A percentile compares a stretch with the other conserved stretches of the same genome.
These are phyloP conservation scores for Cremastinae sp. DNA, from an alignment of 2,888 invertebrate genomes.

Conservation along the genomic window DNA sequence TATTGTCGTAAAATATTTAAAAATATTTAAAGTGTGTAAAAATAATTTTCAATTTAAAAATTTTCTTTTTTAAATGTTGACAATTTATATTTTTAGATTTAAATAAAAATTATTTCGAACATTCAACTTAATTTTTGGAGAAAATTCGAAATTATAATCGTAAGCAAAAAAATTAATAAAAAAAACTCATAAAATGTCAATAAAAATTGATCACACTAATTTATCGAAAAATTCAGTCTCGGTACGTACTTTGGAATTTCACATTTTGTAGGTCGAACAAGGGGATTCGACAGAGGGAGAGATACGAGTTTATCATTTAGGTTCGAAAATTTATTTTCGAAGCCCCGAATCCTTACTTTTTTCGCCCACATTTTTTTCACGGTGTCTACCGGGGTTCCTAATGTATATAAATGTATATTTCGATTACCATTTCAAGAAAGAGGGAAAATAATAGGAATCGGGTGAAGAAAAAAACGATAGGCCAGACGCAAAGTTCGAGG, in stretches of 20 bases:
- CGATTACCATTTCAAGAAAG: slow-evolving; percentile 39
- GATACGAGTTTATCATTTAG: slow-evolving; percentile 47
- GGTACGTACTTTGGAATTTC: slow-evolving; percentile 45
- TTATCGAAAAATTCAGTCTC: slow-evolving; percentile 38
- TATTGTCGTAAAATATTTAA: too few species aligned
- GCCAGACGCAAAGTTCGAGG: slow-evolving; percentile 36
- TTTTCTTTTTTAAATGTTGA: too few species aligned
- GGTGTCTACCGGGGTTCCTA: background rate
- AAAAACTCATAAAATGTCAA: slow-evolving; percentile 23
- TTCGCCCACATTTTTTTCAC: slow-evolving; percentile 31
- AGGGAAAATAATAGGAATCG: too few species aligned
- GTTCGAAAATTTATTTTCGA: slow-evolving; percentile 60
- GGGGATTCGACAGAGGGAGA: slow-evolving; percentile 11
- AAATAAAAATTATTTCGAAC: too few species aligned
- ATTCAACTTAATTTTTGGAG: too few species aligned
- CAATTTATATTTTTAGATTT: too few species aligned
- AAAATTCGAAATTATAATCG: too few species aligned
- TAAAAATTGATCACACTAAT: too few species aligned
- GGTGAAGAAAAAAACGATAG: too few species aligned
- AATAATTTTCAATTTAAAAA: too few species aligned
- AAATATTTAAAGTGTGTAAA: too few species aligned
- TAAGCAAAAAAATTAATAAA: too few species aligned
- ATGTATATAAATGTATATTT: slow-evolving; percentile 12
- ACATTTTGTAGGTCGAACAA: slow-evolving; percentile 24
- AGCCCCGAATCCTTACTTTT: slow-evolving; percentile 49